Evolutionary conservation across 2,888 invertebrate genomes (phyloP).

Genomic region (Drosophila percnosoma): DNA sequence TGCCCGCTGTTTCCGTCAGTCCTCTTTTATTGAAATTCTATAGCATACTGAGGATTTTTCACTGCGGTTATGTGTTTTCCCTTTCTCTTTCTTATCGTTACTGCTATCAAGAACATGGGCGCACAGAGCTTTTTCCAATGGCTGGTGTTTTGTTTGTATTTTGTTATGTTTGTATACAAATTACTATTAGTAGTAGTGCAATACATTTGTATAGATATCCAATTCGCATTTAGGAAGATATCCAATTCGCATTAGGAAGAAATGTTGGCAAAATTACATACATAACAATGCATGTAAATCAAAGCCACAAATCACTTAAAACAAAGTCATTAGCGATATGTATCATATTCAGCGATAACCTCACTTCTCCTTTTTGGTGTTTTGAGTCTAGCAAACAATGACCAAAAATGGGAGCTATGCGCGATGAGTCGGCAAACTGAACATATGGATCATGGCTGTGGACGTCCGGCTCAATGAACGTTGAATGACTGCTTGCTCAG

Average conservation of each 20-base stretch:
- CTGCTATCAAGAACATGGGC: not conserved
- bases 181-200: not conserved
- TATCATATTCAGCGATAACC: slow-evolving; percentile 15
- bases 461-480: slow-evolving; percentile 24
- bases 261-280: not conserved
- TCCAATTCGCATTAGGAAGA: not conserved
- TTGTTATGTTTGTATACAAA: not conserved
- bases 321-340: slow-evolving; percentile 10
- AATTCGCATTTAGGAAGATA: not conserved
- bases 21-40: not conserved
- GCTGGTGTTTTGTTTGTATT: not conserved
- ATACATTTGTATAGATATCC: not conserved
- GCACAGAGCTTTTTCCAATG: not conserved
- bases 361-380: slow-evolving; percentile 50
- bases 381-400: slow-evolving; percentile 32
- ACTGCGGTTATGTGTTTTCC: not conserved
- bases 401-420: slow-evolving; percentile 37
- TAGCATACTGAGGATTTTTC: not conserved
- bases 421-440: slow-evolving; percentile 45
- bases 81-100: not conserved
- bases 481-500: slow-evolving; percentile 14
- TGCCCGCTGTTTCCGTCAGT: not conserved
- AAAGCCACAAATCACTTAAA: slow-evolving; percentile 9
- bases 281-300: not conserved
- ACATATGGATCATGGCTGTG: slow-evolving; percentile 42